Evolutionary conservation across 2,113 vertebrate species (phyloP), one percentile per base, ranked within the genome.

Genomic region (Ciconia stormi): DNA sequence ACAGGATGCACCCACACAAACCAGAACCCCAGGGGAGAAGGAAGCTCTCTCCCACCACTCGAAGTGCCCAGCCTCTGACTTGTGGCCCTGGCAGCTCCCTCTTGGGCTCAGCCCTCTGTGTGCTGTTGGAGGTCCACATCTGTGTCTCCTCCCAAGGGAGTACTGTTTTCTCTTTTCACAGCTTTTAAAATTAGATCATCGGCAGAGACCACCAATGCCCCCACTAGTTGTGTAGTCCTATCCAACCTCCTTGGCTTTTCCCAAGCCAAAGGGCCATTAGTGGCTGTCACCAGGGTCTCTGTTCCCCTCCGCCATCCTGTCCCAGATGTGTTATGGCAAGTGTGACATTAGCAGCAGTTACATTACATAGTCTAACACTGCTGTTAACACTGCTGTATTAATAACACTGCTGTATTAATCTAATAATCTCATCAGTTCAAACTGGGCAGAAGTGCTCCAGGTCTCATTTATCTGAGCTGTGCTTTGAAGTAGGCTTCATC

Each of bases 21-120:
- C 3, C 10, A n/a, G 32, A 83, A 11, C 9, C 14, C 11, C 14
- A 74, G 13, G 20, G 12, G 9, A 50, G 11, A 1, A 49, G 4
- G 7, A 20, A 69, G 6, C 11, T 66, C 7, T 1, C 11, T 86
- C 9, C 13, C 4, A 44, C 4, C 7, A 36, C 3, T 26, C 1
- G 0, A 53, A 13, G 10, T 61, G 8, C 10, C 7, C 7, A 71
- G 11, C 6, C 4, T 7, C 19, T 86, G 25, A 1, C 12, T 69
- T 77, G 21, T 42, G n/a, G 8, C 8, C 7, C 4, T 40, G 19
- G 14, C 4, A 62, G 25, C 1, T 67, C 11, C 6, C 7, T 58
- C 6, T 30, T 3, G 10, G 11, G 3, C 13, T 58, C n/a, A 92
- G 29, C 5, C 6, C 4, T 46, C 42, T 63, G 7, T 21, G 7